A percentile compares a stretch with the other conserved stretches of the same genome.
These are phyloP conservation scores for Andrena dorsata DNA, from an alignment of 2,888 invertebrate species.

Conservation along the genomic window DNA sequence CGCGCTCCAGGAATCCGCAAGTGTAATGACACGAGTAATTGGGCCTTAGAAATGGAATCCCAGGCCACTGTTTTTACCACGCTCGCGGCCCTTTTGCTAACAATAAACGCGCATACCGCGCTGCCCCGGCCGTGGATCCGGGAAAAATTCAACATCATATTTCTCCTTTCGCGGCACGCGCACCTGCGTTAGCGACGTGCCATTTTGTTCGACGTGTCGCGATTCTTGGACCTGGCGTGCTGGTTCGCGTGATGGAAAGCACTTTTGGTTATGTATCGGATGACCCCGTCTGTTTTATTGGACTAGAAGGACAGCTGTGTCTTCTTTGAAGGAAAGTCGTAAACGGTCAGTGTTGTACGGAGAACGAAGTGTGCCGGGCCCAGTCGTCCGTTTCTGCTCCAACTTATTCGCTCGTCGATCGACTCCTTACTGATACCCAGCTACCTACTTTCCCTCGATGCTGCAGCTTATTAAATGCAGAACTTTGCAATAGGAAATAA, in stretches of 20 bases:
- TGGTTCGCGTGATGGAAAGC: not conserved
- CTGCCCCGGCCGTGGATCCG: conserved; percentile 26
- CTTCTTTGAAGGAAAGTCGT: too few relatives aligned
- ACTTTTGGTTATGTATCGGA: too few relatives aligned
- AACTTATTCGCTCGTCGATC: too few relatives aligned
- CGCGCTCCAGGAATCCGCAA: conserved; percentile 75
- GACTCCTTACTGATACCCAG: too few relatives aligned
- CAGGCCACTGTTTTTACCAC: conserved; percentile 58
- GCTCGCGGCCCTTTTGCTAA: conserved; percentile 71
- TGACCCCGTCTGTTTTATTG: too few relatives aligned
- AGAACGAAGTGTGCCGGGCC: too few relatives aligned
- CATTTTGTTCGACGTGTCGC: conserved; percentile 12
- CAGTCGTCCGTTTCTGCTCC: too few relatives aligned
- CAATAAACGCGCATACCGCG: conserved; percentile 62
- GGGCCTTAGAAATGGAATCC: conserved; percentile 78
- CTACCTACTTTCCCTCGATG: too few relatives aligned
- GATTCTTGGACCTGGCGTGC: not conserved
- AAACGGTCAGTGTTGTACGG: too few relatives aligned
- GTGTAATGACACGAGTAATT: conserved; percentile 79
- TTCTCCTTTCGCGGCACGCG: conserved; percentile 18
- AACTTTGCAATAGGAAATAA: too few relatives aligned
- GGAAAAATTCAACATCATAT: conserved; percentile 57
- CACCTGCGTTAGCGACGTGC: conserved; percentile 12
- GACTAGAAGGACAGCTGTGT: too few relatives aligned
- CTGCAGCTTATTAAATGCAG: too few relatives aligned